Evolutionary conservation across 2,797 vertebrate species (phyloP).

Genomic region (Premnoplex brunnescens): DNA sequence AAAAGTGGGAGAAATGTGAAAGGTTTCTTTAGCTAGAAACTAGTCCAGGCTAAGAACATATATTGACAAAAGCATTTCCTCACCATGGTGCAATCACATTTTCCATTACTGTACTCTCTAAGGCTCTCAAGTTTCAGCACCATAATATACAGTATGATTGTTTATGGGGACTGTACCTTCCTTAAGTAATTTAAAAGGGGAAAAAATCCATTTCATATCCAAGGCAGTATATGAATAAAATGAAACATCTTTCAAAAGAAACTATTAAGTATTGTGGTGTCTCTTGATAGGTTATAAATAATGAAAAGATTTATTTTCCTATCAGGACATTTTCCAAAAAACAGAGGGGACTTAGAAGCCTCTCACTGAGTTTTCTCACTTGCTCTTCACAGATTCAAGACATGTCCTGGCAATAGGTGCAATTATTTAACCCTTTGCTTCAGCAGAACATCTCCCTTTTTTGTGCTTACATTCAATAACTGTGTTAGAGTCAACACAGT

Average conservation of each 20-base stretch:
- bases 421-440: neutral
- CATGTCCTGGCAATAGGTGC: neutral
- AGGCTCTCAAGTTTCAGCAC: conserved; percentile 42
- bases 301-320: conserved; percentile 2
- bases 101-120: conserved; percentile 57
- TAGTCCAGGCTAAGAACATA: neutral
- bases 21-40: conserved; percentile 36
- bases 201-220: conserved; percentile 31
- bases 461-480: neutral
- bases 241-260: neutral
- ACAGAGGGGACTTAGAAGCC: neutral
- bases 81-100: conserved; percentile 50
- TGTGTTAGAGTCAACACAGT: neutral
- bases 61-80: conserved; percentile 56
- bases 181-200: conserved; percentile 21
- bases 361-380: neutral
- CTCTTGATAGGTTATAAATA: conserved; percentile 31
- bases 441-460: neutral
- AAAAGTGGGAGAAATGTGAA: conserved; percentile 6
- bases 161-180: conserved; percentile 33
- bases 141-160: conserved; percentile 9
- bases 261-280: neutral
- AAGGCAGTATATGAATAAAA: neutral
- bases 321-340: neutral
- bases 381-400: neutral